Evolutionary conservation across 2,888 invertebrate genomes (phyloP).

Genomic region (Stramonita haemastoma): DNA sequence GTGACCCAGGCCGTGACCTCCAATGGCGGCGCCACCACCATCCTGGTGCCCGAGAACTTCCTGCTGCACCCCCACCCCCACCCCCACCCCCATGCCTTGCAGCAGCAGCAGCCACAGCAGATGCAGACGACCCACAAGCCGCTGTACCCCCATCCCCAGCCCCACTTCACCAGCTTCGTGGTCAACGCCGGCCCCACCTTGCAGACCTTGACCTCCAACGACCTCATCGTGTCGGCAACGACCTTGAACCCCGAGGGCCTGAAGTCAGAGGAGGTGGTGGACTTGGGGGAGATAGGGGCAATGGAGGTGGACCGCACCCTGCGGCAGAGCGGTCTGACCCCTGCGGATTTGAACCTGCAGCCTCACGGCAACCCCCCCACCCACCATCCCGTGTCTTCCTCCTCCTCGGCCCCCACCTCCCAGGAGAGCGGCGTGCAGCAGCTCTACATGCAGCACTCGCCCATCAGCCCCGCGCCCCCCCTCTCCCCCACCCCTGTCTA

Average conservation of each 20-base stretch:
- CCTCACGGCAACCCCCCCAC: not conserved
- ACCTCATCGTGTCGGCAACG: constrained; percentile 31
- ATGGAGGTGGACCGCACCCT: constrained; percentile 34
- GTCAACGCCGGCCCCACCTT: constrained; percentile 27
- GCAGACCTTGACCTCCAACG: constrained; percentile 36
- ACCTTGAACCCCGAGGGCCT: constrained; percentile 23
- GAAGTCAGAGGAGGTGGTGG: constrained; percentile 39
- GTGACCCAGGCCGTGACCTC: not conserved
- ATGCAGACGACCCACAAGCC: constrained; percentile 6
- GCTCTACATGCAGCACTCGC: constrained; percentile 49
- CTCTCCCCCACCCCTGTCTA: constrained; percentile 44
- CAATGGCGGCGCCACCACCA: constrained; percentile 36
- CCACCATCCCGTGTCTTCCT: not conserved
- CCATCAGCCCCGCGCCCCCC: constrained; percentile 44
- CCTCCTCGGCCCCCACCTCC: constrained; percentile 14
- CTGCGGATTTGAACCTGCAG: constrained; percentile 31
- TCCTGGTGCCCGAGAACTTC: constrained; percentile 37
- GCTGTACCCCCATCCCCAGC: constrained; percentile 16
- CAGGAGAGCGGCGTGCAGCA: not conserved
- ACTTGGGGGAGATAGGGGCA: constrained; percentile 28
- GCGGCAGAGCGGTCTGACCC: not conserved
- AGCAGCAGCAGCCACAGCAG: constrained; percentile 5
- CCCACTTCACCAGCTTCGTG: constrained; percentile 39
- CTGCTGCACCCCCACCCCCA: too few relatives aligned
- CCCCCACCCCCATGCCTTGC: too few relatives aligned